Evolutionary conservation across 2,797 vertebrate genomes (phyloP).

Genomic region (Hylomyscus alleni): DNA sequence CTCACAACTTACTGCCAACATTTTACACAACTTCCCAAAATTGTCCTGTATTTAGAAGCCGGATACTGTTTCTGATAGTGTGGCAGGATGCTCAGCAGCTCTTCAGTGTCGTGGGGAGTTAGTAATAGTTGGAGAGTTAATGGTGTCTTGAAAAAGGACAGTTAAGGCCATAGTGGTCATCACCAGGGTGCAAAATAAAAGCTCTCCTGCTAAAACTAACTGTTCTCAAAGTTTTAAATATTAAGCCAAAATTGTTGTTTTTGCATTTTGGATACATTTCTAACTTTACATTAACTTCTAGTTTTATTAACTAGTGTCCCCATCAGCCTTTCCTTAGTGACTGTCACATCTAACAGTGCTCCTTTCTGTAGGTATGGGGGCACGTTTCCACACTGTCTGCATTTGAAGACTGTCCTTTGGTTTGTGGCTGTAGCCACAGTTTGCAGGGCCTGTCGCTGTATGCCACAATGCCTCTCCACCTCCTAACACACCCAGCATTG

Average conservation of each 20-base stretch:
- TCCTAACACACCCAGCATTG: background rate
- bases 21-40: background rate
- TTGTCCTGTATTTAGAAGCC: conserved; percentile 6
- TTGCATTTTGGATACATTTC: background rate
- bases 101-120: background rate
- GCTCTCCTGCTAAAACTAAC: background rate
- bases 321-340: background rate
- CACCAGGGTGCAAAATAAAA: background rate
- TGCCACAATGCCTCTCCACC: conserved; percentile 25
- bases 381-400: background rate
- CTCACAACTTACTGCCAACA: background rate
- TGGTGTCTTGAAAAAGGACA: background rate
- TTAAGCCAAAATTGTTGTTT: background rate
- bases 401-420: conserved; percentile 64
- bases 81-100: background rate
- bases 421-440: conserved; percentile 62
- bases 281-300: background rate
- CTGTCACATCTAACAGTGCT: background rate
- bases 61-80: background rate
- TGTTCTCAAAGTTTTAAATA: background rate
- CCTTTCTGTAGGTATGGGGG: background rate
- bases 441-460: conserved; percentile 62
- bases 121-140: conserved; percentile 10
- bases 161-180: background rate
- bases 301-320: background rate